Evolutionary conservation across 2,888 invertebrate species (phyloP), one percentile per base, ranked within the genome.

Genomic region (Acanthacorydalis orientalis): DNA sequence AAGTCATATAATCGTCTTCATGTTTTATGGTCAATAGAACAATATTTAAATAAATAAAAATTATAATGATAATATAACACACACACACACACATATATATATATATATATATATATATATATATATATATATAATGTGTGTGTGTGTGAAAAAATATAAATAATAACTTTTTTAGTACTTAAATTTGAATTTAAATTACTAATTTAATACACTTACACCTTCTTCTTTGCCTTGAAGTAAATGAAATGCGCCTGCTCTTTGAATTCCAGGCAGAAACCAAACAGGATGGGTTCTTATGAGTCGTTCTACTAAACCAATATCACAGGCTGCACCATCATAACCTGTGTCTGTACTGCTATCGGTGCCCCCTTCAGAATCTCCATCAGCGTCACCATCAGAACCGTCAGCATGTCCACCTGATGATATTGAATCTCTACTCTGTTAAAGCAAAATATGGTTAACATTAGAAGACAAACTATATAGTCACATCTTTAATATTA

Each of bases 201-300:
- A 23, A 4, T 23, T 23, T 23, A 23, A 23, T 23, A 23, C 23
- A 71, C 80, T 72, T 65, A 88, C 87, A 69, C 93, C 93, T 64
- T 89, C 85, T 61, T 90, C 88, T 64, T 90, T 88, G 59, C 89
- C 88, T 68, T 93, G 91, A 44, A 96, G 77, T 55, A 95, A 75
- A 68, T 95, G 93, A 56, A 91, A 87, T 31, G 92, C 92, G 6
- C 92, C 93, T 48, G 89, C 87, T 53, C 95, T 75, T 61, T 92
- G 91, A 46, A 95, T 87, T 37, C 90, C 89, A 0, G 92, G 89
- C 51, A 95, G 73, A 66, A 89, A 93, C 96, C 96, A 96, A 58
- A 96, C 88, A 40, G 92, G 89, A 68, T 93, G 91, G 33, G 90
- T 88, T 54, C 90, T 77, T 60, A 90, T 81, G 55, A 95, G 75